Evolutionary conservation across 1,140 invertebrate species (phyloP), one percentile per base, ranked within the genome.

Genomic region (Forficula auricularia): DNA sequence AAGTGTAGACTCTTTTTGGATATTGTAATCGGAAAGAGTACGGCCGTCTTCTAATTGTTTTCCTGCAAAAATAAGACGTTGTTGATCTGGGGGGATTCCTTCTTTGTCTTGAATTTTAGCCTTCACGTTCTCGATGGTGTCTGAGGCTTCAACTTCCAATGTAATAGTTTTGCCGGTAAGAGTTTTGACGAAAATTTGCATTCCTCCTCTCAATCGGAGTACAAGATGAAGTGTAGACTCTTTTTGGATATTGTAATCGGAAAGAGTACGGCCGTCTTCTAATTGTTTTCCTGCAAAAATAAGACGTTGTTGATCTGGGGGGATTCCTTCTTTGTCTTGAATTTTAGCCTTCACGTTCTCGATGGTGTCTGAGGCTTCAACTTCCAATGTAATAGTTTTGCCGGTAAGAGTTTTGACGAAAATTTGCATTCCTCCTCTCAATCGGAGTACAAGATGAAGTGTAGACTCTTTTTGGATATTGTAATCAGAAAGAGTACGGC

Each of bases 121-220:
- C 45, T 82, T 82, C 0, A 81, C 77, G 63, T 80, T 81, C 47
- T 81, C 76, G 54, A 80, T 80, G 0, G 75, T 77, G 53, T 83
- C 79, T 14, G 72, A 77, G 0, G 77, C 65, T 54, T 82, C 75
- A 6, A 81, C 78, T 57, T 80, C 79, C 14, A 84, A 70, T 48
- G 81, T 85, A 59, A 84, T 87, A 52, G 83, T 87, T 60, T 88
- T 88, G 47, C 82, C 83, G 52, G 81, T 86, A 6, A 86, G 65
- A 50, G 80, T 85, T 62, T 84, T 85, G 3, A 86, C 82, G 58
- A 85, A 85, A 55, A 84, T 84, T 64, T 77, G 74, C 73, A 74
- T 75, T 50, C 79, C 68, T 58, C 79, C 63, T 61, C 76, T 58
- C 2, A 78, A 59, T 45, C 75, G 61, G 2, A 81, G 57, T 1